Conservation (phyloP, 2,797 vertebrate genomes). For the Gymnothorax javanicus region DNA sequence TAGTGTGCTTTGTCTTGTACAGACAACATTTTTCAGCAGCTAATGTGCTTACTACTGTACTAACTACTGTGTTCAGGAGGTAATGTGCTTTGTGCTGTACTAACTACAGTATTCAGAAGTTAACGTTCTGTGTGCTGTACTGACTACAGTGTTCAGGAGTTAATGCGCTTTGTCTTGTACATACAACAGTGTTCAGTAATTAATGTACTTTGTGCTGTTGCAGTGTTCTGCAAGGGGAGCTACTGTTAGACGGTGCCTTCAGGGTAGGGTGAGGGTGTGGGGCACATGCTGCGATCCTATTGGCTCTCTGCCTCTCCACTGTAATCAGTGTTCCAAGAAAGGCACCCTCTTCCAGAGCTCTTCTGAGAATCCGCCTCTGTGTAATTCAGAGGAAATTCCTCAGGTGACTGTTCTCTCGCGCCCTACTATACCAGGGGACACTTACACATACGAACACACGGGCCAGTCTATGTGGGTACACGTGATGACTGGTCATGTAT, state of each 20-base stretch:
- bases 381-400: slow-evolving; percentile 13
- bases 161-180: not conserved
- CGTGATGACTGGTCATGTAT: not conserved
- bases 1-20: not conserved
- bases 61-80: not conserved
- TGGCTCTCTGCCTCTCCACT: not conserved
- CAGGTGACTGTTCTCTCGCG: not conserved
- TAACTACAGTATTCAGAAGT: not conserved
- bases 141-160: not conserved
- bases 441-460: not conserved
- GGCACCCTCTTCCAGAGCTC: not conserved
- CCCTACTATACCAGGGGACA: not conserved
- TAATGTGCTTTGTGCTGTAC: not conserved
- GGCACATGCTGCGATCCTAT: not conserved
- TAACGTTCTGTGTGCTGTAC: not conserved
- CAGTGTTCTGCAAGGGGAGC: not conserved
- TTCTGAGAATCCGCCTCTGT: not conserved
- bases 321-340: slow-evolving; percentile 11
- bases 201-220: not conserved
- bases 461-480: not conserved
- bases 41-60: too few relatives aligned
- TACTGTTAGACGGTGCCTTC: not conserved
- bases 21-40: too few relatives aligned
- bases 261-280: not conserved
- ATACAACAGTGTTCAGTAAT: not conserved